A percentile compares a stretch with the other conserved stretches of the same genome.
Conservation (phyloP, 2,888 invertebrate genomes). For the Harmothoe impar region DNA sequence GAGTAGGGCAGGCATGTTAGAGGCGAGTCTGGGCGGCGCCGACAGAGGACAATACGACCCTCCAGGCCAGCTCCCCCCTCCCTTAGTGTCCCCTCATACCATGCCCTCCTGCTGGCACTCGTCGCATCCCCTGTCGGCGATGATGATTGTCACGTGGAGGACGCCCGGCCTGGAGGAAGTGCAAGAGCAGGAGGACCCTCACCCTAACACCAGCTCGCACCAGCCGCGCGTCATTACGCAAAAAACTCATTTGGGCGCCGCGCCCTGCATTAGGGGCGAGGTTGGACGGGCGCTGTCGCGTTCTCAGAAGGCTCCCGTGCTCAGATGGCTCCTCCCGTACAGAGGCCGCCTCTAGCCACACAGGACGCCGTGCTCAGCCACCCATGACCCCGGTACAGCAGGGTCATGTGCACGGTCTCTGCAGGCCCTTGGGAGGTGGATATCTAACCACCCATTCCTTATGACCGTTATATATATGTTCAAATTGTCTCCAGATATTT, state of each 20-base stretch:
- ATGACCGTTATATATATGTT: too few species aligned
- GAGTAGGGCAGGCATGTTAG: neutral
- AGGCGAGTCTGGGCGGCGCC: neutral
- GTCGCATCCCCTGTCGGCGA: slow-evolving; percentile 1
- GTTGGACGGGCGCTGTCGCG: slow-evolving; percentile 12
- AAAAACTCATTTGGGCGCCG: slow-evolving; percentile 46
- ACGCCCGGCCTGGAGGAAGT: neutral
- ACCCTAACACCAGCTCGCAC: neutral
- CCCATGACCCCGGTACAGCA: too few species aligned
- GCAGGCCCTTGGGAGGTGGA: too few species aligned
- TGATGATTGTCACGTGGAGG: slow-evolving; percentile 25
- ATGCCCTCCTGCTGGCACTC: neutral
- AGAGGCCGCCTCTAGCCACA: too few species aligned
- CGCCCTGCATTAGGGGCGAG: slow-evolving; percentile 26
- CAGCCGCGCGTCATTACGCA: slow-evolving; percentile 43
- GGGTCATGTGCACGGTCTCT: too few species aligned
- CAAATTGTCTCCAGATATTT: too few species aligned
- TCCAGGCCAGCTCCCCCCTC: neutral
- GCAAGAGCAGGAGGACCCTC: neutral
- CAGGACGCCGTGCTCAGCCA: too few species aligned
- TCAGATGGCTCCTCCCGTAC: too few species aligned
- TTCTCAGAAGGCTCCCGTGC: too few species aligned
- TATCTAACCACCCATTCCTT: too few species aligned
- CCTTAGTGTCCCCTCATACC: neutral
- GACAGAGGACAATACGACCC: neutral